Percentiles rank a stretch among this genome's conserved stretches.
Evolutionary conservation across 2,797 vertebrate genomes (phyloP).

Genomic region (Chloroceryle inda): DNA sequence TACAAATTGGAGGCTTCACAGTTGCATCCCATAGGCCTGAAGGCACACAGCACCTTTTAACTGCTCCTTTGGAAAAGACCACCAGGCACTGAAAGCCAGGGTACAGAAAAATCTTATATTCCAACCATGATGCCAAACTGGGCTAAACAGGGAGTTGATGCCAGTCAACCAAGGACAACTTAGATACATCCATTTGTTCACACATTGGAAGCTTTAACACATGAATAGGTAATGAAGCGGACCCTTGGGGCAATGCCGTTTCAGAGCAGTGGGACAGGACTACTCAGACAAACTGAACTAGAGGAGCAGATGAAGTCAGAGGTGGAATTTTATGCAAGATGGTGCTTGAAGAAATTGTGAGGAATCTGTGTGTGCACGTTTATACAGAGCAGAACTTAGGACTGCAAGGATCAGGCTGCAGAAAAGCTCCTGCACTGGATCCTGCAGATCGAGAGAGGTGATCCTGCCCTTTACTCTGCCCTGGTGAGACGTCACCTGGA

Average conservation of each 20-base stretch:
- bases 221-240: fast-evolving
- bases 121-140: fast-evolving
- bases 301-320: background rate
- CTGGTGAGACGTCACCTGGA: too few species aligned
- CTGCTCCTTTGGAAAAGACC: background rate
- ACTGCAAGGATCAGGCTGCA: background rate
- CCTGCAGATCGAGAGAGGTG: too few species aligned
- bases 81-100: background rate
- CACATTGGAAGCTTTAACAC: fast-evolving
- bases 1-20: background rate
- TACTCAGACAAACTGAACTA: fast-evolving
- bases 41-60: fast-evolving
- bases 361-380: background rate
- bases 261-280: background rate
- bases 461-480: too few species aligned
- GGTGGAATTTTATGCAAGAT: background rate
- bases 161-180: background rate
- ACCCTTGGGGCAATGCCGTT: background rate
- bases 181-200: too few species aligned
- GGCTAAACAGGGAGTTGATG: background rate
- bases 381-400: fast-evolving
- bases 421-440: fast-evolving
- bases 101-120: background rate
- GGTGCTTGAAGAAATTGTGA: background rate
- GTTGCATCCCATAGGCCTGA: background rate